Percentiles rank a stretch among this genome's conserved stretches.
phyloP scores from a whole-genome alignment of 2,888 invertebrate genomes.

The Beris chalybata region DNA sequence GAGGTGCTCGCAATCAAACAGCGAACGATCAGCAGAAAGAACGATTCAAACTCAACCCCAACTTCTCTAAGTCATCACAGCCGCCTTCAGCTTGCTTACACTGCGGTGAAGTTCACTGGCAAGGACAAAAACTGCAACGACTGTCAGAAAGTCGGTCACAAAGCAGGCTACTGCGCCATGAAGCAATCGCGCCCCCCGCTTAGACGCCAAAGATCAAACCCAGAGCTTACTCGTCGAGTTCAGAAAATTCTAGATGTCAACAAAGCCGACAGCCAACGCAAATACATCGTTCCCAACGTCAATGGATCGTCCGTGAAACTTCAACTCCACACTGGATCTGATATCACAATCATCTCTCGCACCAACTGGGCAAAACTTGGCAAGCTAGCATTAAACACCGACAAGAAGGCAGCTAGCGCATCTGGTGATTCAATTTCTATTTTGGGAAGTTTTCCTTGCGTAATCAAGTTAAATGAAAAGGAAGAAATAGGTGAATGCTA shows the following conservation, averaged over 20 bases:
- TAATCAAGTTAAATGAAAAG: too few species aligned
- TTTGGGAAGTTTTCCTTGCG: too few species aligned
- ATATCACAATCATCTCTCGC: too few species aligned
- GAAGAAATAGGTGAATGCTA: too few species aligned
- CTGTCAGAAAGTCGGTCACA: conserved; percentile 3
- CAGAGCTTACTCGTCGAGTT: neutral
- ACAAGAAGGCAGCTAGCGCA: too few species aligned
- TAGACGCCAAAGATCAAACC: too few species aligned
- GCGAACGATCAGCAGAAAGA: too few species aligned
- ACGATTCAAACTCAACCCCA: neutral
- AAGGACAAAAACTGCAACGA: neutral
- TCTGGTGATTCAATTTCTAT: too few species aligned
- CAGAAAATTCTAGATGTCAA: neutral
- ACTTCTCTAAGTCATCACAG: neutral
- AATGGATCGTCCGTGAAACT: neutral
- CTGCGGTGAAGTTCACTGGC: conserved; percentile 3
- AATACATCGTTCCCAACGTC: neutral
- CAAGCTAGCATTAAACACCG: too few species aligned
- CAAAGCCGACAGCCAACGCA: conserved; percentile 1
- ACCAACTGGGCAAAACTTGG: too few species aligned
- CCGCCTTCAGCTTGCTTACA: neutral
- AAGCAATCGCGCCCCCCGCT: conserved; percentile 8
- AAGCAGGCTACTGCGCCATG: conserved; percentile 8
- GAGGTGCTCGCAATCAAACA: conserved; percentile 1
- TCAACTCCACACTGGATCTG: too few species aligned